These are phyloP conservation scores for Neotragus moschatus DNA, from an alignment of 2,113 vertebrate genomes.

Conservation along the genomic window DNA sequence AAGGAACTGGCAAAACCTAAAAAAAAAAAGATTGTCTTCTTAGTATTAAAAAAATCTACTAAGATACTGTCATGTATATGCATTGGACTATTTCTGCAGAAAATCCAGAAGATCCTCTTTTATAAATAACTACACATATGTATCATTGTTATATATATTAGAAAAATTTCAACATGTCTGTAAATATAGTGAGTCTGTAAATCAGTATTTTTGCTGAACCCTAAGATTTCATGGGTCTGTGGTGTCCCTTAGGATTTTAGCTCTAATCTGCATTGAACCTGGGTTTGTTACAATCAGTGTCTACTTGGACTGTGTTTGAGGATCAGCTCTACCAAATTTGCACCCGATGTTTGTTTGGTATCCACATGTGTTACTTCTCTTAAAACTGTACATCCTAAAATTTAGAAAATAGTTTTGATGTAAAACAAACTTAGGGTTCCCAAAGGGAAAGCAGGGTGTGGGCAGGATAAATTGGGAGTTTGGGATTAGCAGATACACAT, in stretches of 20 bases:
- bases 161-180: not conserved
- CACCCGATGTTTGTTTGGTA: not conserved
- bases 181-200: not conserved
- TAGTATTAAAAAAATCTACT: not conserved
- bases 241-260: not conserved
- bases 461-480: not conserved
- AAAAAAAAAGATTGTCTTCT: not conserved
- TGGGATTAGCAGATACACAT: not conserved
- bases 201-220: not conserved
- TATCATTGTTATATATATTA: not conserved
- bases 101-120: not conserved
- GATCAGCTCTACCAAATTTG: not conserved
- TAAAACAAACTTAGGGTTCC: not conserved
- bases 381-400: not conserved
- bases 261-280: not conserved
- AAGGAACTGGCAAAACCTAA: not conserved
- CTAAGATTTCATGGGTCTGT: not conserved
- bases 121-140: not conserved
- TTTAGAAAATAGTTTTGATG: not conserved
- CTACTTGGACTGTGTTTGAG: not conserved
- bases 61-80: constrained; percentile 16
- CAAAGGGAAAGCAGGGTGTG: not conserved
- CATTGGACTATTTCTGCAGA: constrained; percentile 5
- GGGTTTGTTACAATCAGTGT: not conserved
- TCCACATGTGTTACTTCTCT: not conserved